Evolutionary conservation across 2,888 invertebrate genomes (phyloP), one percentile per base, ranked within the genome.

Genomic region (Mythimna lalbum): DNA sequence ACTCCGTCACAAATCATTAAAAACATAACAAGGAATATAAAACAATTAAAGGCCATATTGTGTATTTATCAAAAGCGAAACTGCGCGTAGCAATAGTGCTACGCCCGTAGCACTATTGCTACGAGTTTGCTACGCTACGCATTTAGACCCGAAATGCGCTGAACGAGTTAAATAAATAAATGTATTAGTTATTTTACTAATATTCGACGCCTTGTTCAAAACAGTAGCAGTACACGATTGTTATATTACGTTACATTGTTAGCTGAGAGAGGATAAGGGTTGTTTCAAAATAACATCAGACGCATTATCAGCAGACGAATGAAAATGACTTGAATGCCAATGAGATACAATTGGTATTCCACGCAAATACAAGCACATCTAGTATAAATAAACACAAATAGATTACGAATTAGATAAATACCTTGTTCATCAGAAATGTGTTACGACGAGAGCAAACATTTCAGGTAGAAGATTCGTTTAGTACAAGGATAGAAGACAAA

Each of bases 401-500:
- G 65, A 78, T 81, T 78, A 71, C 67, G 62, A 70, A 69, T 84
- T 63, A 76, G 72, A 84, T 75, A 79, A 71, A 79, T 70, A 73
- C 59, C 53, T 61, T 72, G 81, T 86, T 74, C 68, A 70, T 81
- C 69, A 75, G 73, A 73, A 83, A 83, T 73, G 73, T 73, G 85
- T 86, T 86, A 75, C 81, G 82, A 81, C 71, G 78, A 81, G 81
- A 81, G 86, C 81, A 81, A 85, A 84, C 78, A 86, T 83, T 88
- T 86, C 87, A 89, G 87, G 87, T 85, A 80, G 87, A 90, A 89
- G 89, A 92, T 92, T 93, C 92, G 90, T 92, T 94, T 91, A 91
- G 91, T 91, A 90, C 90, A 90, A 91, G 93, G 92, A 92, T 90
- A 90, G 91, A 91, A 90, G 91, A 93, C 92, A 94, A 95, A 95